A percentile compares a stretch with the other conserved stretches of the same genome.
phyloP scores from a whole-genome alignment of 2,113 vertebrate species.

The Gallinago jamesoni region DNA sequence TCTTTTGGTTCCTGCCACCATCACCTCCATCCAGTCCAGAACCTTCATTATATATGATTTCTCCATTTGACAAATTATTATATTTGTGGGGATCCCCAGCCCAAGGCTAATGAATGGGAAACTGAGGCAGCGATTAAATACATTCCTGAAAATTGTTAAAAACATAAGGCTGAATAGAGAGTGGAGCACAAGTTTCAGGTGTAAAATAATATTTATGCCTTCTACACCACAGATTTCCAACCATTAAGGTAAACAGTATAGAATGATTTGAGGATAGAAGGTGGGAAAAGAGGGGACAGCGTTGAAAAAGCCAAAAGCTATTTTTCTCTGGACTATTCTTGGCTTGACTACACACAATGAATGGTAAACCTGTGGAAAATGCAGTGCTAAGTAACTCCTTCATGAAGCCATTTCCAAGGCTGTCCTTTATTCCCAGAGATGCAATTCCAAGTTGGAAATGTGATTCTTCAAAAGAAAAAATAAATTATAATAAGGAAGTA shows the following conservation, averaged over 20 bases:
- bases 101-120: neutral
- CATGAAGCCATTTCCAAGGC: neutral
- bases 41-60: neutral
- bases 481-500: neutral
- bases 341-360: neutral
- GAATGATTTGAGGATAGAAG: neutral
- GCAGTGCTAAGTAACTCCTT: neutral
- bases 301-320: neutral
- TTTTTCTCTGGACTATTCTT: neutral
- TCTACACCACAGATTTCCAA: neutral
- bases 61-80: fast-evolving
- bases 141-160: neutral
- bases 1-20: neutral
- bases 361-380: neutral
- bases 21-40: neutral
- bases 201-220: neutral
- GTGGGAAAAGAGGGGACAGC: neutral
- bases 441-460: neutral
- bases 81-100: neutral
- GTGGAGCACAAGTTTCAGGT: fast-evolving
- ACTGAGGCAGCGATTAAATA: neutral
- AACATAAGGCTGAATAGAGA: neutral
- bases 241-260: neutral
- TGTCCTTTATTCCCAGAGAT: neutral
- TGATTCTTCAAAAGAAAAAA: neutral